phyloP scores from a whole-genome alignment of 1,140 invertebrate genomes.

The Spodoptera frugiperda region DNA sequence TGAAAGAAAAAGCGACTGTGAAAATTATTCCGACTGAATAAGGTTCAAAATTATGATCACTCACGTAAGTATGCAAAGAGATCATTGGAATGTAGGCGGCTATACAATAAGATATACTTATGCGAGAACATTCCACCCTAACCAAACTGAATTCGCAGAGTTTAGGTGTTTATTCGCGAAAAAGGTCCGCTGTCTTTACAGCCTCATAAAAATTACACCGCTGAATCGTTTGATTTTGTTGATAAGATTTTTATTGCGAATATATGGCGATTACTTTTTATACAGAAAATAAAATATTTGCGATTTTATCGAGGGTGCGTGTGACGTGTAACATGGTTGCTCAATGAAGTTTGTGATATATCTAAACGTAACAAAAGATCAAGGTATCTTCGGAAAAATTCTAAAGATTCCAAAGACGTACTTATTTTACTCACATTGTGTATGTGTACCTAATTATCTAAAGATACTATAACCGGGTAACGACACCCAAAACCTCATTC shows the following conservation, averaged over 20 bases:
- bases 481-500: too few species aligned
- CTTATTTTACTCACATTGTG: too few species aligned
- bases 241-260: slow-evolving; percentile 67
- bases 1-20: background rate
- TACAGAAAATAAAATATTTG: slow-evolving; percentile 46
- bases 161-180: slow-evolving; percentile 51
- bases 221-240: slow-evolving; percentile 71
- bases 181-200: slow-evolving; percentile 69
- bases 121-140: background rate
- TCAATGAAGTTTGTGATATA: too few species aligned
- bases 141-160: slow-evolving; percentile 16
- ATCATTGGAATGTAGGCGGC: background rate
- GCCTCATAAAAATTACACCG: slow-evolving; percentile 71
- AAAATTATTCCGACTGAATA: background rate
- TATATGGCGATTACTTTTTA: slow-evolving; percentile 63
- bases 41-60: background rate
- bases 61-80: background rate
- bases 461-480: too few species aligned
- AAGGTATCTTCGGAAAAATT: too few species aligned
- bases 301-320: slow-evolving; percentile 18
- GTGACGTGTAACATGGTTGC: too few species aligned
- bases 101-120: background rate
- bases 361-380: too few species aligned
- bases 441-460: too few species aligned
- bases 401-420: too few species aligned